Conservation (phyloP, 53 echinoderm and acorn worm genomes). For the Henricia sp. region DNA sequence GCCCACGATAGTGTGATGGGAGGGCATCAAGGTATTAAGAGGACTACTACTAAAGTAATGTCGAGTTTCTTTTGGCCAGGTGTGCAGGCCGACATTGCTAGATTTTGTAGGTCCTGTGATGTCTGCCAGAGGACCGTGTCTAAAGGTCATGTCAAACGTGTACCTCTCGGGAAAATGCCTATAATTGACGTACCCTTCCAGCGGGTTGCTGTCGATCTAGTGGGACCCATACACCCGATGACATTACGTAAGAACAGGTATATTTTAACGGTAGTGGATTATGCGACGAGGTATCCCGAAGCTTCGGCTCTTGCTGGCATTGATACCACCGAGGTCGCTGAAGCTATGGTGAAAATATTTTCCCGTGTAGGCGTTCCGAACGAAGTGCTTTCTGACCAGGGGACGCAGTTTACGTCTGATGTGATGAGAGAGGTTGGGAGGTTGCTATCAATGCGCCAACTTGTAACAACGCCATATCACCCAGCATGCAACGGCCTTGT, state of each 20-base stretch:
- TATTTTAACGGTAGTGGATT: slow-evolving; percentile 41
- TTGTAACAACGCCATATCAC: not conserved
- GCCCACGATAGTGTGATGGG: slow-evolving; percentile 47
- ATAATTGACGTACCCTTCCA: slow-evolving; percentile 57
- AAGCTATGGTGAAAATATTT: slow-evolving; percentile 25
- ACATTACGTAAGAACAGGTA: slow-evolving; percentile 25
- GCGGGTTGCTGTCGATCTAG: slow-evolving; percentile 38
- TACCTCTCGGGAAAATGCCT: slow-evolving; percentile 58
- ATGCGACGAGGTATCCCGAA: slow-evolving; percentile 34
- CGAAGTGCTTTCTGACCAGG: slow-evolving; percentile 47
- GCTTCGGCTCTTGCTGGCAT: not conserved
- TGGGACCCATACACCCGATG: slow-evolving; percentile 32
- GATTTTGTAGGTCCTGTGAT: slow-evolving; percentile 39
- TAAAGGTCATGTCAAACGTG: slow-evolving; percentile 55
- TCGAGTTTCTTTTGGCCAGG: slow-evolving; percentile 53
- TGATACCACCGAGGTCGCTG: slow-evolving; percentile 11
- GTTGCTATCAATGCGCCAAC: slow-evolving; percentile 1
- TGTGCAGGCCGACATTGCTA: slow-evolving; percentile 10
- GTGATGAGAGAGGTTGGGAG: slow-evolving; percentile 6
- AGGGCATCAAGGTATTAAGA: slow-evolving; percentile 53
- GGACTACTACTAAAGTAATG: slow-evolving; percentile 31
- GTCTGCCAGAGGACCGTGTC: slow-evolving; percentile 43
- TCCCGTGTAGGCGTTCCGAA: not conserved
- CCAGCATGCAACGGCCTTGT: too few species aligned
- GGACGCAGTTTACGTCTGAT: slow-evolving; percentile 35